Evolutionary conservation across 2,113 vertebrate genomes (phyloP).

Genomic region (Gadus chalcogrammus): DNA sequence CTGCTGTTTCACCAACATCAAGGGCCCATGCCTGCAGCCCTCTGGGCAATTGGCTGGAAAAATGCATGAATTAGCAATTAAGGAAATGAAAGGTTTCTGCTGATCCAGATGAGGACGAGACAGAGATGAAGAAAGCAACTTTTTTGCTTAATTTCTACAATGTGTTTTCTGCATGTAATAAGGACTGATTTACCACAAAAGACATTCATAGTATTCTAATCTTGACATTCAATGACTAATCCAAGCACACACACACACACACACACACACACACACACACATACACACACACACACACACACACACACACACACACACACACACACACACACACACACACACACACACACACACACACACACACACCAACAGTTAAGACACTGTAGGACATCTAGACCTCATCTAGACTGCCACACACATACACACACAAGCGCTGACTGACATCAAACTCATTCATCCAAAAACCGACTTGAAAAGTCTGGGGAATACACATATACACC

Average conservation of each 20-base stretch:
- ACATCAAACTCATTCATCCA: no score
- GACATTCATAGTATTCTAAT: conserved; percentile 33
- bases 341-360: no score
- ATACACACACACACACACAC: conserved; percentile 18
- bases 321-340: no score
- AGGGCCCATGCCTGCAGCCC: conserved; percentile 21
- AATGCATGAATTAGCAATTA: conserved; percentile 45
- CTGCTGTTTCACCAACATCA: conserved; percentile 45
- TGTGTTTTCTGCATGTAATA: background rate
- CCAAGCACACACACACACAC: conserved; percentile 19
- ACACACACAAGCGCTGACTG: no score
- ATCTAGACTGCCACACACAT: no score
- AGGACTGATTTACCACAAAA: conserved; percentile 34
- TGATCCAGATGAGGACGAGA: conserved; percentile 16
- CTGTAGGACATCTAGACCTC: no score
- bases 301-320: no score
- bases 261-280: background rate
- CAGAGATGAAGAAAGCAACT: background rate
- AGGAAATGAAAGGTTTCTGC: conserved; percentile 33
- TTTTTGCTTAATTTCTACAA: background rate
- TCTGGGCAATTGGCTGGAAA: conserved; percentile 36
- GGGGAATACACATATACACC: no score
- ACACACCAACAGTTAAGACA: no score
- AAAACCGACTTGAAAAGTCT: no score
- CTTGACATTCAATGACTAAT: conserved; percentile 15